phyloP scores from a whole-genome alignment of 92 coral and sea anemone genomes.

The Palythoa grandiflora region DNA sequence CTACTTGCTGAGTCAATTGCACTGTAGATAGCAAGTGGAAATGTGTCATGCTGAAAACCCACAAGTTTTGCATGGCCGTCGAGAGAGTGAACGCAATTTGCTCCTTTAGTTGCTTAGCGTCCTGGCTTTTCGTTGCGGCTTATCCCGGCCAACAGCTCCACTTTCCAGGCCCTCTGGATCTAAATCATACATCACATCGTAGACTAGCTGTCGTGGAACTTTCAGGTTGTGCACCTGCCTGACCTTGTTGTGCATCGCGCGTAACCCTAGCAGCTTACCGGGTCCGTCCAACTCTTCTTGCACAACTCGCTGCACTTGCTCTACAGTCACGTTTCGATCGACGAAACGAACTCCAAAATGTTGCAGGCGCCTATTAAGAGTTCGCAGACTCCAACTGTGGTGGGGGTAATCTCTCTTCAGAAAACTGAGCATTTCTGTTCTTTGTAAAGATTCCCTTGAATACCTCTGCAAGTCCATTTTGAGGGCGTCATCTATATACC shows the following conservation, averaged over 20 bases:
- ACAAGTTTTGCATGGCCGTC: constrained; percentile 23
- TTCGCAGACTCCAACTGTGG: constrained; percentile 21
- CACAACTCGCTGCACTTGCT: constrained; percentile 25
- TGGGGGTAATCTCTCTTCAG: constrained; percentile 25
- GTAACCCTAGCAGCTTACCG: constrained; percentile 15
- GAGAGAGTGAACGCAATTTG: constrained; percentile 38
- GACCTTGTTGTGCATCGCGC: constrained; percentile 24
- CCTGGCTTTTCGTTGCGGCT: constrained; percentile 3
- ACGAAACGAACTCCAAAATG: too few relatives aligned
- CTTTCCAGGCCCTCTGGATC: constrained; percentile 32
- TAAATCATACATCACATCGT: constrained; percentile 31
- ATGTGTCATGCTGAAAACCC: constrained; percentile 23
- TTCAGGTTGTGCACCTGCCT: constrained; percentile 28
- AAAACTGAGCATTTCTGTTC: constrained; percentile 35
- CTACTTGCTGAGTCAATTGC: constrained; percentile 42
- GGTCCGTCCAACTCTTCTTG: constrained; percentile 36
- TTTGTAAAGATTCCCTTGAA: constrained; percentile 17
- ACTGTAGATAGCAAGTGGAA: constrained; percentile 16
- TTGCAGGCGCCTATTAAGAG: too few relatives aligned
- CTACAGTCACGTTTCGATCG: background rate
- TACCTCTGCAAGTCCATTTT: constrained; percentile 3
- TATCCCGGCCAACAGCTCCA: background rate
- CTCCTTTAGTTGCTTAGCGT: constrained; percentile 26
- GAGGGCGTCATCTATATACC: constrained; percentile 18
- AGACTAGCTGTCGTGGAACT: constrained; percentile 32